These are phyloP conservation scores for Danio choprae DNA, from an alignment of 2,797 vertebrate species.

Conservation along the genomic window DNA sequence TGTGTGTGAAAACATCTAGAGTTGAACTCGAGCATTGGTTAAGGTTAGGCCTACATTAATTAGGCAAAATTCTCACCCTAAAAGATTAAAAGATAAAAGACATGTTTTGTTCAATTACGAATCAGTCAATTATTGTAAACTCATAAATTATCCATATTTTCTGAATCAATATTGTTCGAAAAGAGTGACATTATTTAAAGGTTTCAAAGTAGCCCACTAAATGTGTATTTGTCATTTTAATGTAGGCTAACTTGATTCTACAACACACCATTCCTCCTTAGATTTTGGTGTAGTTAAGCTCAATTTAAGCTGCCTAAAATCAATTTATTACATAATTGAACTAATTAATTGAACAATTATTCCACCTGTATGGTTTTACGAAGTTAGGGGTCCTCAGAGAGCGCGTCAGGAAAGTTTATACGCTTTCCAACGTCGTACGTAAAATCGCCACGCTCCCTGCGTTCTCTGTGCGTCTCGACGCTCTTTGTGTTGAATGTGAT, in stretches of 20 bases:
- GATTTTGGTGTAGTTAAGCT: background rate
- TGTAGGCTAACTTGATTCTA: too few relatives aligned
- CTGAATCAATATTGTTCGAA: background rate
- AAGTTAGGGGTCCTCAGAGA: background rate
- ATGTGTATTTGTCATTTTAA: too few relatives aligned
- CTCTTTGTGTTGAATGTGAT: slow-evolving; percentile 48
- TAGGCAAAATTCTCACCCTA: background rate
- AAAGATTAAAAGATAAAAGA: too few relatives aligned
- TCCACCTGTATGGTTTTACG: too few relatives aligned
- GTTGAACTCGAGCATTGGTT: background rate
- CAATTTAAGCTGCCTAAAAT: background rate
- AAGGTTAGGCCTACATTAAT: background rate
- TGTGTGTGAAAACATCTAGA: background rate
- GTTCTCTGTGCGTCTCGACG: slow-evolving; percentile 7
- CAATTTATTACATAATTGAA: background rate
- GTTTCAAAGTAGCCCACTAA: background rate
- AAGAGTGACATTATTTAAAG: background rate
- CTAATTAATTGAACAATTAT: background rate
- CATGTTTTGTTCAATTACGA: background rate
- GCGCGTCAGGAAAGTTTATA: background rate
- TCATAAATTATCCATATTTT: background rate
- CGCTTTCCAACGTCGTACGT: background rate
- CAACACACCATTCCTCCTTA: background rate
- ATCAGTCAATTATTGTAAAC: background rate
- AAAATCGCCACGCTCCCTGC: slow-evolving; percentile 30